Conservation (phyloP, 2,888 invertebrate species). For the Argynnis bischoffii region DNA sequence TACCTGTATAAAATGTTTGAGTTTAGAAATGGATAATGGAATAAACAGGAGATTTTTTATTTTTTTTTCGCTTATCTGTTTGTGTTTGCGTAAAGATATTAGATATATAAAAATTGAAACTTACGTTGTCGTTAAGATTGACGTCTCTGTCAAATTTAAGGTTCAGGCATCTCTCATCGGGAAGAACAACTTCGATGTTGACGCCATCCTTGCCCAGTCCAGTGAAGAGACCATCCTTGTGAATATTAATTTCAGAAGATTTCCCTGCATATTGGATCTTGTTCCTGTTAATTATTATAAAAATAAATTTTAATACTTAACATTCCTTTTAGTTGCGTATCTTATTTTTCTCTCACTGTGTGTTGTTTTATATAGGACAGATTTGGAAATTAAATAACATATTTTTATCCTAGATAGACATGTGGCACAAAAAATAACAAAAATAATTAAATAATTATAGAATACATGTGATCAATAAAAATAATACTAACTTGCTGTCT, state of each 20-base stretch:
- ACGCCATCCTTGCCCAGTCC: constrained; percentile 56
- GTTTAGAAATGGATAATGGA: neutral
- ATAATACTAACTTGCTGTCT: constrained; percentile 83
- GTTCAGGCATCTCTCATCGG: constrained; percentile 67
- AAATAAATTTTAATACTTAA: too few relatives aligned
- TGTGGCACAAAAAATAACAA: too few relatives aligned
- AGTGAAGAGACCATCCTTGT: constrained; percentile 50
- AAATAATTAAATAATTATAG: too few relatives aligned
- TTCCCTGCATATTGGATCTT: constrained; percentile 69
- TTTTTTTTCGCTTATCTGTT: too few relatives aligned
- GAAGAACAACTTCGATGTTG: constrained; percentile 68
- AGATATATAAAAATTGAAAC: constrained; percentile 36
- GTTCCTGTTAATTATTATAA: constrained; percentile 57
- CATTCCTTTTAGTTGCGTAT: too few relatives aligned
- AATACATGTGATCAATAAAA: neutral
- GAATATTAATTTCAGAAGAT: constrained; percentile 65
- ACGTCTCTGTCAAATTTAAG: constrained; percentile 65
- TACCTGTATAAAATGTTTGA: constrained; percentile 45
- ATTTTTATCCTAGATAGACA: too few relatives aligned
- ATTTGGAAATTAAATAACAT: too few relatives aligned
- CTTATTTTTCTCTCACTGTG: too few relatives aligned
- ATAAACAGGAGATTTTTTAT: neutral
- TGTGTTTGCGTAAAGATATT: neutral
- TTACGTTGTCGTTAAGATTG: constrained; percentile 54
- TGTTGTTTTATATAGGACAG: too few relatives aligned